Base-by-base conservation (phyloP, 1,140 invertebrate species). In the Scylla paramamosain region DNA sequence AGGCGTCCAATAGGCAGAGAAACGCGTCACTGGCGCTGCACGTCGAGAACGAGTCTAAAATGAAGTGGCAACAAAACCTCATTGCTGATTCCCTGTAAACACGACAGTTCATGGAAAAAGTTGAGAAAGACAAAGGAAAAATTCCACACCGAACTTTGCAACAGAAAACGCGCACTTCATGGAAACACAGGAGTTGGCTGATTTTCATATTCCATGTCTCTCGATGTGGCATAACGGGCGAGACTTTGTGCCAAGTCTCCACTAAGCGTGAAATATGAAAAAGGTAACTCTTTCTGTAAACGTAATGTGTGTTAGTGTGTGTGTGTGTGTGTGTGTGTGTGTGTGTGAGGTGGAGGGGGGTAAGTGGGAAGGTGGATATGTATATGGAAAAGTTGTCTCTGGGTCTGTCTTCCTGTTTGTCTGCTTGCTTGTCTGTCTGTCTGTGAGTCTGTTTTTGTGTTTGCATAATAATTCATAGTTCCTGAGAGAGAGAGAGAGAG, bases 101-200 rank as follows among this genome's bases (percentile, higher is more conserved):
- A 77, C 67, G 67, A 12, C 67, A n/a, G 20, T 77, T 77, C 67
- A 77, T n/a, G 25, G 67, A 77, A 77, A 59, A 77, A 77, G 67
- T 77, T 77, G 67, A 77, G 67, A 77, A 77, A 77, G 67, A 77
- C 67, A 77, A 77, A 77, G 67, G 67, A 77, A 77, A 77, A 77
- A 7, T 77, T 20, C 67, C n/a, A 7, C 12, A n/a, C 52, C 67
- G n/a, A 77, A 77, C 67, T 77, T 77, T 77, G 67, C 67, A 77
- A n/a, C n/a, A 77, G 67, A 77, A n/a, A 77, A 77, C 67, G 25
- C 67, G n/a, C 20, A n/a, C 67, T 77, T n/a, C 67, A 77, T 77
- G 25, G 25, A 77, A 77, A 77, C 67, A 8, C 67, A 77, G 25
- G 67, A 25, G 67, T 25, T 77, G 67, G 67, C 67, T 77, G 67